Evolutionary conservation across 2,797 vertebrate genomes (phyloP).

Genomic region (Orientallactaga sibirica): DNA sequence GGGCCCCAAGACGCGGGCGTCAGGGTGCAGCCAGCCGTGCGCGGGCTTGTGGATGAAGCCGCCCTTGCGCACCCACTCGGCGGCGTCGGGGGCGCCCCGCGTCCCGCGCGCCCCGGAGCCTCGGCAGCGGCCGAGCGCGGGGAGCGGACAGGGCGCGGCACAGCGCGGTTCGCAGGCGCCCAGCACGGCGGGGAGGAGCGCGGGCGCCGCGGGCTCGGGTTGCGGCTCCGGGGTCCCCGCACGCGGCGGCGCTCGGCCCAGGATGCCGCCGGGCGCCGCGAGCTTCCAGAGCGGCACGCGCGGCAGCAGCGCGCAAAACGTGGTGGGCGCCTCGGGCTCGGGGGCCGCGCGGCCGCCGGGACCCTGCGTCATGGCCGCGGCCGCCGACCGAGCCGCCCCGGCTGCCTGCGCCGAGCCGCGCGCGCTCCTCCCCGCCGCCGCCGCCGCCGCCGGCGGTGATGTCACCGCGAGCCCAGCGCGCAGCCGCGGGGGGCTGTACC

Average conservation of each 20-base stretch:
- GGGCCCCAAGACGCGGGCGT: slow-evolving; percentile 93
- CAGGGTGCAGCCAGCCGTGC: slow-evolving; percentile 96
- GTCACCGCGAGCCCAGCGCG: slow-evolving; percentile 82
- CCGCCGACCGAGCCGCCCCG: slow-evolving; percentile 89
- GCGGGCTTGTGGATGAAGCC: slow-evolving; percentile 96
- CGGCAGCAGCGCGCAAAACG: slow-evolving; percentile 97
- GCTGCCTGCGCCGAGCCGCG: slow-evolving; percentile 90
- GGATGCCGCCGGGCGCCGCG: slow-evolving; percentile 93
- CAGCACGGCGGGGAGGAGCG: slow-evolving; percentile 93
- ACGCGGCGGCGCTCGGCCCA: slow-evolving; percentile 93
- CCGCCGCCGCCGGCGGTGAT: slow-evolving; percentile 78
- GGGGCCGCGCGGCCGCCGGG: slow-evolving; percentile 89
- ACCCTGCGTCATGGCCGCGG: slow-evolving; percentile 86
- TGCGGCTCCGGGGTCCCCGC: slow-evolving; percentile 80
- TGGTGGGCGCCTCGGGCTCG: slow-evolving; percentile 94
- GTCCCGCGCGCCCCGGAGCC: slow-evolving; percentile 83
- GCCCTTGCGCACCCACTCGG: slow-evolving; percentile 93
- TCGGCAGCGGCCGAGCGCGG: slow-evolving; percentile 91
- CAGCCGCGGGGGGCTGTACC: slow-evolving; percentile 83
- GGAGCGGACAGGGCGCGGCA: slow-evolving; percentile 93
- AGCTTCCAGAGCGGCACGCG: slow-evolving; percentile 98
- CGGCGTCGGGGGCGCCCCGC: slow-evolving; percentile 89
- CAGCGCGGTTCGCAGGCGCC: slow-evolving; percentile 95
- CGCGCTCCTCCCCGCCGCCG: slow-evolving; percentile 75
- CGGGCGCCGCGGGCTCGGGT: slow-evolving; percentile 85